Percentiles rank a stretch among this genome's conserved stretches.
phyloP scores from a whole-genome alignment of 2,888 invertebrate genomes.

The Diarsia mendica region DNA sequence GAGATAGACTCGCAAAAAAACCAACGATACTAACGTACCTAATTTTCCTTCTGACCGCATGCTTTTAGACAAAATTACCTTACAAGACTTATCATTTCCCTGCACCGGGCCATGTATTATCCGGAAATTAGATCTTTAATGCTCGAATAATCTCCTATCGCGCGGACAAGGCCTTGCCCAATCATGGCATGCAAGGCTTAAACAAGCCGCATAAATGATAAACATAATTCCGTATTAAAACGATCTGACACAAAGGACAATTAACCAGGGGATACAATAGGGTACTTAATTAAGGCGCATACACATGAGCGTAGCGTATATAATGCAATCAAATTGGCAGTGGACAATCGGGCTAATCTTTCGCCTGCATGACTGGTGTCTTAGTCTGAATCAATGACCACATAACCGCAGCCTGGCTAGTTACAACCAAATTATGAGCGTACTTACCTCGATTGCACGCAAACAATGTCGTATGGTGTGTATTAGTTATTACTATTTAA shows the following conservation, averaged over 20 bases:
- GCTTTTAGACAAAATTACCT: neutral
- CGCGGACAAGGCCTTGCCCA: slow-evolving; percentile 1
- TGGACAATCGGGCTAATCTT: slow-evolving; percentile 62
- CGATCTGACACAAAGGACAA: slow-evolving; percentile 15
- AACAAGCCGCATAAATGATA: slow-evolving; percentile 7
- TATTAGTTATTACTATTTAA: slow-evolving; percentile 12
- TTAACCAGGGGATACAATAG: slow-evolving; percentile 25
- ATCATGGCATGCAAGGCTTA: slow-evolving; percentile 22
- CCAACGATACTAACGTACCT: no score
- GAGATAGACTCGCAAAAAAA: neutral
- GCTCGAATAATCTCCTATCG: slow-evolving; percentile 8
- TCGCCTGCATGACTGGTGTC: slow-evolving; percentile 54
- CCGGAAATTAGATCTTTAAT: neutral
- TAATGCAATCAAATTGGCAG: slow-evolving; percentile 43
- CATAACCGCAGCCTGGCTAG: slow-evolving; percentile 38
- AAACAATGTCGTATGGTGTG: slow-evolving; percentile 16
- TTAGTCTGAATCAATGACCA: slow-evolving; percentile 60
- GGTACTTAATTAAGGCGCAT: slow-evolving; percentile 29
- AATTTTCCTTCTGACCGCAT: neutral
- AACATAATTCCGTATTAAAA: slow-evolving; percentile 33
- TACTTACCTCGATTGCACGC: slow-evolving; percentile 43
- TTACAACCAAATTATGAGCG: slow-evolving; percentile 48
- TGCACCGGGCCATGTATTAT: neutral
- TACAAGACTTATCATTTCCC: neutral
- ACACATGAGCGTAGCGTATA: slow-evolving; percentile 21